Conservation (phyloP, 2,888 invertebrate species). For the Limnephilus auricula region DNA sequence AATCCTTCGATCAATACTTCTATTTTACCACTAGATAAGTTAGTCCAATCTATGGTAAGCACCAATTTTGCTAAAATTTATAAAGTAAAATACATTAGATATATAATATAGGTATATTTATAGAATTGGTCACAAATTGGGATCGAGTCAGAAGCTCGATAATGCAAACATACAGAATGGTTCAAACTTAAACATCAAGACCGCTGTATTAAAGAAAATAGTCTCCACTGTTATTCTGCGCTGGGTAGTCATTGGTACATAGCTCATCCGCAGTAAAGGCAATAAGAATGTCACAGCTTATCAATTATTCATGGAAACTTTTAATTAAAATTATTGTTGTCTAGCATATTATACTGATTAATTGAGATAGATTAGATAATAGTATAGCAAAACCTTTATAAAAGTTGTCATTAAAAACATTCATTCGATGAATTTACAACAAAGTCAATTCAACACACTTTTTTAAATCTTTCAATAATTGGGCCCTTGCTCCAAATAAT, state of each 20-base stretch:
- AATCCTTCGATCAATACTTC: conserved; percentile 93
- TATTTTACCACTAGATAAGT: conserved; percentile 96
- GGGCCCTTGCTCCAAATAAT: too few species aligned
- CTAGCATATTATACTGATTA: not conserved
- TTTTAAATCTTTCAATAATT: too few species aligned
- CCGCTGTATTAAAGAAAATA: not conserved
- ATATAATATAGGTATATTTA: not conserved
- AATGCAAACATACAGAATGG: too few species aligned
- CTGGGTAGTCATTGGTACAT: too few species aligned
- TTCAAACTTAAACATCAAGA: not conserved
- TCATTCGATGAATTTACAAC: not conserved
- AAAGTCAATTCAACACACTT: too few species aligned
- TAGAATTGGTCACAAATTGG: too few species aligned
- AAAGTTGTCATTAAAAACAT: not conserved
- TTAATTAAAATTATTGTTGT: not conserved
- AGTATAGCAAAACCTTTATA: not conserved
- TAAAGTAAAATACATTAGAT: not conserved
- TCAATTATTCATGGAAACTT: not conserved
- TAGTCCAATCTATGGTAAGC: conserved; percentile 98
- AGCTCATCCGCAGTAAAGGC: not conserved
- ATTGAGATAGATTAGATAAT: not conserved
- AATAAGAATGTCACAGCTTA: not conserved
- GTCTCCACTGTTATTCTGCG: too few species aligned
- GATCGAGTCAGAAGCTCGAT: too few species aligned
- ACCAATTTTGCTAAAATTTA: conserved; percentile 85